Conservation (phyloP, 2,888 invertebrate species). For the Volucella inanis region DNA sequence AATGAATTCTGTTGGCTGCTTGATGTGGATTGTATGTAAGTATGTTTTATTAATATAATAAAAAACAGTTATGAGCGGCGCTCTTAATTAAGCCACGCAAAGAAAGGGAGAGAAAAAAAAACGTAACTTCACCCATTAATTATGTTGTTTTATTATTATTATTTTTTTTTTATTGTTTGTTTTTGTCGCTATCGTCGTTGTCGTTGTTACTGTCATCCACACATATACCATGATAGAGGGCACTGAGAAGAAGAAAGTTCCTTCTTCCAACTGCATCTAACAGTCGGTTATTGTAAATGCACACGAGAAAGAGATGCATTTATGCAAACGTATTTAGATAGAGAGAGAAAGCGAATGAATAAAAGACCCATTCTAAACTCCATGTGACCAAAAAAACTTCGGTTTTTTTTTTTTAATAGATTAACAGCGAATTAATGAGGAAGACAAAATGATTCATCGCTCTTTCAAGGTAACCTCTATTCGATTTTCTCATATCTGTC, state of each 20-base stretch:
- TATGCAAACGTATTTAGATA: background rate
- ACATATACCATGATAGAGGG: constrained; percentile 13
- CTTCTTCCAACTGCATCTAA: constrained; percentile 54
- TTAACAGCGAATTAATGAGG: constrained; percentile 46
- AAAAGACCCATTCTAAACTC: constrained; percentile 2
- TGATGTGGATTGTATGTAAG: constrained; percentile 57
- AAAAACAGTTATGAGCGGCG: constrained; percentile 74
- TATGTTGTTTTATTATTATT: constrained; percentile 71
- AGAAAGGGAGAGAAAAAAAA: constrained; percentile 53
- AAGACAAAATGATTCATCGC: constrained; percentile 53
- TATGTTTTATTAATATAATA: constrained; percentile 71
- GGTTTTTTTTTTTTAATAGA: constrained; percentile 35
- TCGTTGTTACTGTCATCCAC: constrained; percentile 38
- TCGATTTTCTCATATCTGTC: constrained; percentile 47
- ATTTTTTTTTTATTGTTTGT: constrained; percentile 51
- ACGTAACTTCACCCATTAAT: constrained; percentile 74
- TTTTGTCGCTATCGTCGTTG: constrained; percentile 65
- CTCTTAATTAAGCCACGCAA: constrained; percentile 74
- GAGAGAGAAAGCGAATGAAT: background rate
- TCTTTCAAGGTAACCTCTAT: constrained; percentile 26
- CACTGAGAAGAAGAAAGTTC: constrained; percentile 69
- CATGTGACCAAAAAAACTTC: constrained; percentile 4
- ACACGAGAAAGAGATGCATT: constrained; percentile 10
- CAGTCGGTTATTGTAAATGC: constrained; percentile 21
- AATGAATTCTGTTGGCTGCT: constrained; percentile 57